These are phyloP conservation scores for Cheilosia urbana DNA, from an alignment of 2,888 invertebrate species.

Conservation along the genomic window DNA sequence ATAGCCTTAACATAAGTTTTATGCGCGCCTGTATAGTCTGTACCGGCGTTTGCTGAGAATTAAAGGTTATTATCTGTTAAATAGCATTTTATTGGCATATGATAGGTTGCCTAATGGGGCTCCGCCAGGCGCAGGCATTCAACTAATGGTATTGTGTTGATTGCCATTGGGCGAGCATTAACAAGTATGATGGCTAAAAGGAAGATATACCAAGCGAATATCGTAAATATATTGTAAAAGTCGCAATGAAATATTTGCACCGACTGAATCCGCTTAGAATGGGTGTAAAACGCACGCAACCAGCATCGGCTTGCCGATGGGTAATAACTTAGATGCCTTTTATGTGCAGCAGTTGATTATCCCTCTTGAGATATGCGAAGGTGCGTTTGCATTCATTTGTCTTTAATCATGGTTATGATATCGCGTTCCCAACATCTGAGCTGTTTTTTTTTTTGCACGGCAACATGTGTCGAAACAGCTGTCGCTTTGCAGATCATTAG, in stretches of 20 bases:
- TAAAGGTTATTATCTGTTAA: conserved; percentile 69
- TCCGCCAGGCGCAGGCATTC: background rate
- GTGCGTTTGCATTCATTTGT: background rate
- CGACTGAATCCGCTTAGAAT: conserved; percentile 40
- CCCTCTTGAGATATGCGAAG: conserved; percentile 48
- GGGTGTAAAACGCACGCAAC: conserved; percentile 15
- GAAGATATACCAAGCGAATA: background rate
- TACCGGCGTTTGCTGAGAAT: conserved; percentile 7
- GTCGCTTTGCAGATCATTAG: too few species aligned
- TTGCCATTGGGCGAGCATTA: conserved; percentile 60
- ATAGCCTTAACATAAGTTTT: conserved; percentile 33
- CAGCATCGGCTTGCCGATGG: conserved; percentile 9
- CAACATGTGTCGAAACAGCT: too few species aligned
- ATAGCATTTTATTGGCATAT: conserved; percentile 67
- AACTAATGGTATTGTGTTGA: conserved; percentile 21
- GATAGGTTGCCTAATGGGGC: conserved; percentile 57
- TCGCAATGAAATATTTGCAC: conserved; percentile 32
- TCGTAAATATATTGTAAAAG: conserved; percentile 42
- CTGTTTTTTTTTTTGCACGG: too few species aligned
- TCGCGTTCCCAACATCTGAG: too few species aligned
- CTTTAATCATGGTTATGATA: too few species aligned
- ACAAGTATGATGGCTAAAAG: conserved; percentile 29
- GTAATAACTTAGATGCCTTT: conserved; percentile 48
- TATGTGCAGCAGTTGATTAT: conserved; percentile 51
- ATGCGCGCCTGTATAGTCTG: conserved; percentile 9